phyloP scores from a whole-genome alignment of 2,113 vertebrate species.

The Dipodomys spectabilis region DNA sequence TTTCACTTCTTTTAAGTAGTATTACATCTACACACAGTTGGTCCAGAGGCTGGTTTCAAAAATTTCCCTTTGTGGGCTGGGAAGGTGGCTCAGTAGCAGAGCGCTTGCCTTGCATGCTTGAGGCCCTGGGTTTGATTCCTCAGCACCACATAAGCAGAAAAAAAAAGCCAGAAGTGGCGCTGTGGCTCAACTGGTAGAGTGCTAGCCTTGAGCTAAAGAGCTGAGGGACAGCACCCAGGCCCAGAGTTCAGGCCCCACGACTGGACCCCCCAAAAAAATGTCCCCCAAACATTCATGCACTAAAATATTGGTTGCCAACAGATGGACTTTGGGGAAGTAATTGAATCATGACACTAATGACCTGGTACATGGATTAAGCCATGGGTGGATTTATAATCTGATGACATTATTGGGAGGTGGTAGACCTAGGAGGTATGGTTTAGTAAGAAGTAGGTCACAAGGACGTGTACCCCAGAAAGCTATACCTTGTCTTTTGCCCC shows the following conservation, averaged over 20 bases:
- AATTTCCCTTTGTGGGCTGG: neutral
- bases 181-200: too few relatives aligned
- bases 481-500: too few relatives aligned
- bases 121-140: too few relatives aligned
- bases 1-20: neutral
- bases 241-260: too few relatives aligned
- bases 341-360: neutral
- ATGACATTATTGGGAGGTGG: neutral
- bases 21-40: neutral
- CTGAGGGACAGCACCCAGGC: too few relatives aligned
- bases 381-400: neutral
- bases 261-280: too few relatives aligned
- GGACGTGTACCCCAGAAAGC: neutral
- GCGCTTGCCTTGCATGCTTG: too few relatives aligned
- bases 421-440: neutral
- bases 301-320: neutral
- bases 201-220: too few relatives aligned
- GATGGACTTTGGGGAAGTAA: neutral
- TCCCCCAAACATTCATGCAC: neutral
- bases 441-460: neutral
- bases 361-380: neutral
- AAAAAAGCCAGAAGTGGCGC: too few relatives aligned
- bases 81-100: too few relatives aligned
- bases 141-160: too few relatives aligned
- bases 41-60: neutral